Evolutionary conservation across 2,113 vertebrate species (phyloP).

Genomic region (Spheniscus mendiculus): DNA sequence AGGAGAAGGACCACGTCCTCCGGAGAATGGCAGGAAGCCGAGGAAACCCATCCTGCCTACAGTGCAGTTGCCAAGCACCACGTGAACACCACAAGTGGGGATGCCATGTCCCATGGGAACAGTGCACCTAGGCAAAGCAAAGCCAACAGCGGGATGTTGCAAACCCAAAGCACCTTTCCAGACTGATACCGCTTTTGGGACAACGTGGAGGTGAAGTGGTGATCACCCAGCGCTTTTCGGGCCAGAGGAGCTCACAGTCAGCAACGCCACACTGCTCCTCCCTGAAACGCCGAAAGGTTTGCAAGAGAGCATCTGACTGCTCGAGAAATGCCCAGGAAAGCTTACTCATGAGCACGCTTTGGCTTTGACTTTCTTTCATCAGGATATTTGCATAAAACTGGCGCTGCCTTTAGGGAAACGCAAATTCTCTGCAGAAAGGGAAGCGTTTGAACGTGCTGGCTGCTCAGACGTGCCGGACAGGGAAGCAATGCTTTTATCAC

Average conservation of each 20-base stretch:
- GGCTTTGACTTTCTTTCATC: conserved; percentile 16
- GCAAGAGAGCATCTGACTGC: not conserved
- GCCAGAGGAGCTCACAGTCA: rapidly evolving
- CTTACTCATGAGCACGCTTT: not conserved
- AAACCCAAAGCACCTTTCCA: not conserved
- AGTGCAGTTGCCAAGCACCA: not conserved
- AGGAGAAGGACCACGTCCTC: not conserved
- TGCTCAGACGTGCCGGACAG: not conserved
- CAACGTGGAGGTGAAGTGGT: not conserved
- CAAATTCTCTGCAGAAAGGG: conserved; percentile 18
- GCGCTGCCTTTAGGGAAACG: conserved; percentile 21
- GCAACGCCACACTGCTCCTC: not conserved
- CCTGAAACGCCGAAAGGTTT: not conserved
- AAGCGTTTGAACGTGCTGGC: not conserved
- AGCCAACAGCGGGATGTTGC: rapidly evolving
- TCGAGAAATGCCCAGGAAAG: not conserved
- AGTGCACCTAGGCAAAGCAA: not conserved
- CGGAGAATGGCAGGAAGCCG: not conserved
- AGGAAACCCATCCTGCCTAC: not conserved
- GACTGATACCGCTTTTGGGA: not conserved
- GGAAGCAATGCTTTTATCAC: not conserved
- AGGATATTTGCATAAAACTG: conserved; percentile 6
- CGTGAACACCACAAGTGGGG: rapidly evolving
- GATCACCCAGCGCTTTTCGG: not conserved
- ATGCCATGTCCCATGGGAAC: rapidly evolving